These are phyloP conservation scores for Gallinago jamesoni DNA, from an alignment of 2,113 vertebrate genomes.

Conservation along the genomic window DNA sequence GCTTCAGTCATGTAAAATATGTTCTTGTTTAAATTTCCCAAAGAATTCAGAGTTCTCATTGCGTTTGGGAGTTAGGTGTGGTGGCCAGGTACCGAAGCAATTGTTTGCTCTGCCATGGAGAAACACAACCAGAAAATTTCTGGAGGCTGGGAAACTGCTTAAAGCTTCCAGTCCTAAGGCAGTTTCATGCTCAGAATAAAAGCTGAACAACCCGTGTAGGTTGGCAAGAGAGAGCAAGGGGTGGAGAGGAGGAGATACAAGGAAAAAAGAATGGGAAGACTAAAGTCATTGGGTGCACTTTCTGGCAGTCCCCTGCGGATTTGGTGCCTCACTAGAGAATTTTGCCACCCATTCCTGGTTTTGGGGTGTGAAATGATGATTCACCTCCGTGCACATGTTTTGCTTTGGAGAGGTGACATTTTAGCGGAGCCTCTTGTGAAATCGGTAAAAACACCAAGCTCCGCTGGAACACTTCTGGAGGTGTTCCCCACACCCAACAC, in stretches of 20 bases:
- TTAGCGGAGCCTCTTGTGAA: conserved; percentile 50
- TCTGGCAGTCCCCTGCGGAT: conserved; percentile 8
- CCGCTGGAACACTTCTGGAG: background rate
- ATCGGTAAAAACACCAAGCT: background rate
- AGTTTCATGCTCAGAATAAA: conserved; percentile 56
- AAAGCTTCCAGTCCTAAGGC: conserved; percentile 66
- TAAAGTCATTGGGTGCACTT: conserved; percentile 8
- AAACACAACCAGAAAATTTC: conserved; percentile 32
- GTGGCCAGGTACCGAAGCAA: background rate
- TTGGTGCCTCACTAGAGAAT: conserved; percentile 21
- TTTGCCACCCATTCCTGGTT: conserved; percentile 44
- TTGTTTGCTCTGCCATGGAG: conserved; percentile 44
- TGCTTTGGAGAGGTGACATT: conserved; percentile 34
- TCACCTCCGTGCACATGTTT: background rate
- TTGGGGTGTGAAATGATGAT: conserved; percentile 56
- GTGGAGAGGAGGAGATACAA: conserved; percentile 22
- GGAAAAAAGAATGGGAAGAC: background rate
- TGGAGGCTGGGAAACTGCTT: conserved; percentile 57
- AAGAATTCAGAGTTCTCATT: background rate
- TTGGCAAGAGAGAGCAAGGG: background rate
- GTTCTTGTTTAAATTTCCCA: background rate
- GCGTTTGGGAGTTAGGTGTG: background rate
- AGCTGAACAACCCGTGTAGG: conserved; percentile 19
- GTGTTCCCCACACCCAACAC: conserved; percentile 35
- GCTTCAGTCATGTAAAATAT: background rate